phyloP scores from a whole-genome alignment of 1,140 invertebrate genomes.

The Berghia stephanieae region DNA sequence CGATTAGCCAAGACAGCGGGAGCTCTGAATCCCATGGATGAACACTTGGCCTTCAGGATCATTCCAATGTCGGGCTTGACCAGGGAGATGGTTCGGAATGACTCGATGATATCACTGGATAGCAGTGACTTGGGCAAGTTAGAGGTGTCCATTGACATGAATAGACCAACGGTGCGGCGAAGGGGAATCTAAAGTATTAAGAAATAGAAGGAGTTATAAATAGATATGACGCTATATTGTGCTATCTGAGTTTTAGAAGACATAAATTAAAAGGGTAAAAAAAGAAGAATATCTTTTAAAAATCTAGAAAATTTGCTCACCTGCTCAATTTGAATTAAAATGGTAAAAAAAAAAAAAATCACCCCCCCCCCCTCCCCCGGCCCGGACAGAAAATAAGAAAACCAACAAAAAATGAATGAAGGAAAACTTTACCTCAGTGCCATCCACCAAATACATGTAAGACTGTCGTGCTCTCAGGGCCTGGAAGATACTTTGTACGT shows the following conservation, averaged over 20 bases:
- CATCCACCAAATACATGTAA: constrained; percentile 55
- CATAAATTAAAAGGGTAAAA: no score
- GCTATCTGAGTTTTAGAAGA: no score
- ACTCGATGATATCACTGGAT: constrained; percentile 55
- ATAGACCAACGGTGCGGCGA: constrained; percentile 52
- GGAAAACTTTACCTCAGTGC: constrained; percentile 65
- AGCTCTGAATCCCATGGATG: constrained; percentile 59
- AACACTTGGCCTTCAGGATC: constrained; percentile 63
- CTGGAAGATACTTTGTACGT: constrained; percentile 52
- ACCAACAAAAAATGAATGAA: no score
- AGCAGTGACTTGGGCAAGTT: constrained; percentile 34
- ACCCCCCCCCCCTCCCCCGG: no score
- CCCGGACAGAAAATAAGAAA: no score
- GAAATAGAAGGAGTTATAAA: neutral
- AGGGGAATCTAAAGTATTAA: constrained; percentile 50
- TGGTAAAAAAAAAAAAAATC: no score
- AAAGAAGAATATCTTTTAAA: no score
- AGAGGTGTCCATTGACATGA: constrained; percentile 55
- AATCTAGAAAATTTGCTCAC: no score
- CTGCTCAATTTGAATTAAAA: no score
- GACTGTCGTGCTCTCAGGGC: constrained; percentile 49
- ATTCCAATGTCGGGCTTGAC: constrained; percentile 60
- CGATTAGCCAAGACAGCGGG: constrained; percentile 57
- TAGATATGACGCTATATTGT: neutral
- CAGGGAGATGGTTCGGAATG: constrained; percentile 62